A percentile compares a stretch with the other conserved stretches of the same genome.
Conservation (phyloP, 2,113 vertebrate species). For the Callionymus lyra region DNA sequence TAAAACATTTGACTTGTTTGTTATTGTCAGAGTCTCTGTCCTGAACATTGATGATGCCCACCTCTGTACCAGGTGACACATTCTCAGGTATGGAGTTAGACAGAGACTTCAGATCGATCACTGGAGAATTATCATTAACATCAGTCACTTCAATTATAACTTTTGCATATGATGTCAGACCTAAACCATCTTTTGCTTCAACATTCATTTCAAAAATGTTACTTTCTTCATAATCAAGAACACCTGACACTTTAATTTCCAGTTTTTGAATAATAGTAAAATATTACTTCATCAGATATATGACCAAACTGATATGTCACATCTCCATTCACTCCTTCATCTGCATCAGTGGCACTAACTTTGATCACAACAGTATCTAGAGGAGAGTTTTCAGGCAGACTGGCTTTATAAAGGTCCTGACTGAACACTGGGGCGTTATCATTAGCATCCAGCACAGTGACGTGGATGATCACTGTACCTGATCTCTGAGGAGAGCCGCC, state of each 20-base stretch:
- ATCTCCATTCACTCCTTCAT: slow-evolving; percentile 55
- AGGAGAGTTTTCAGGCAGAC: slow-evolving; percentile 46
- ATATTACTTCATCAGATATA: slow-evolving; percentile 1
- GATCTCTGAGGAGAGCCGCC: slow-evolving; percentile 48
- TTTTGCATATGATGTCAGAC: slow-evolving; percentile 44
- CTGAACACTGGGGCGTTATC: slow-evolving; percentile 46
- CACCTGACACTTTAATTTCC: slow-evolving; percentile 13
- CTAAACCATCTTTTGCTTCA: slow-evolving; percentile 56
- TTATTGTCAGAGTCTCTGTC: slow-evolving; percentile 64
- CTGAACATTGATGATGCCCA: slow-evolving; percentile 66
- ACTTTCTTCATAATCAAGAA: slow-evolving; percentile 22
- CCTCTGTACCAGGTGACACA: slow-evolving; percentile 47
- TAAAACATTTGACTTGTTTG: slow-evolving; percentile 47
- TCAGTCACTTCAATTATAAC: slow-evolving; percentile 55
- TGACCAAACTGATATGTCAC: slow-evolving; percentile 48
- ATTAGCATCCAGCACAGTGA: slow-evolving; percentile 50
- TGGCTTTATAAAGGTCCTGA: slow-evolving; percentile 41
- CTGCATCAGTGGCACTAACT: slow-evolving; percentile 46
- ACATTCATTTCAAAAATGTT: slow-evolving; percentile 12
- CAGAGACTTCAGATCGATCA: slow-evolving; percentile 55
- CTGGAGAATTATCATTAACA: slow-evolving; percentile 68
- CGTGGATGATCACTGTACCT: slow-evolving; percentile 38
- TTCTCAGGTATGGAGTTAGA: slow-evolving; percentile 52
- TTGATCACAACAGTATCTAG: slow-evolving; percentile 18
- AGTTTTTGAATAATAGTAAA: slow-evolving; percentile 16